Percentiles rank a stretch among this genome's conserved stretches.
Evolutionary conservation across 1,140 invertebrate genomes (phyloP).

Genomic region (Zaprionus vittiger): DNA sequence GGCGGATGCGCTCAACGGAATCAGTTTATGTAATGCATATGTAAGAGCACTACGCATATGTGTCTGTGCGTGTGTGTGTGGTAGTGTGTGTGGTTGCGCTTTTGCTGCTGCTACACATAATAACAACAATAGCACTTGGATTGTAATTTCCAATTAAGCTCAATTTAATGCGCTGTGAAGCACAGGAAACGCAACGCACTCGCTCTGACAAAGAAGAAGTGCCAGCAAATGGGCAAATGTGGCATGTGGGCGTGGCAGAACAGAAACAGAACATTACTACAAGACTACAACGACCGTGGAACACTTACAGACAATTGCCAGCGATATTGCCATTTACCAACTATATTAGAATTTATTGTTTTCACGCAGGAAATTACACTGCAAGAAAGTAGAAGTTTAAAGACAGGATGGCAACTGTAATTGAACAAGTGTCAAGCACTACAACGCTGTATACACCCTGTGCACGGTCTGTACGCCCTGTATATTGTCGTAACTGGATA

Average conservation of each 20-base stretch:
- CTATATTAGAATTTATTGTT: slow-evolving; percentile 45
- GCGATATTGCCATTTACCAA: slow-evolving; percentile 33
- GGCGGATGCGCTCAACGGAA: slow-evolving; percentile 54
- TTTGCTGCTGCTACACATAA: slow-evolving; percentile 19
- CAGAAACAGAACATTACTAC: not conserved
- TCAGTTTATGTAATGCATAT: slow-evolving; percentile 79
- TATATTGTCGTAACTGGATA: accelerated
- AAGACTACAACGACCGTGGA: not conserved
- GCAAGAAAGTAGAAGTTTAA: slow-evolving; percentile 4
- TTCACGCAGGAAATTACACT: slow-evolving; percentile 35
- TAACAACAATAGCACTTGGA: slow-evolving; percentile 59
- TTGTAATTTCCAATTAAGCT: slow-evolving; percentile 80
- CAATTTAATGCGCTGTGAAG: slow-evolving; percentile 62
- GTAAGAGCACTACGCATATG: slow-evolving; percentile 50
- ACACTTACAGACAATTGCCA: slow-evolving; percentile 12
- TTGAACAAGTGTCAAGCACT: too few species aligned
- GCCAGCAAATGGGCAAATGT: not conserved
- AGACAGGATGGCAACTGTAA: not conserved
- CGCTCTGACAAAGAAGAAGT: not conserved
- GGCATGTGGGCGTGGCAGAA: not conserved
- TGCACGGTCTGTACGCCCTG: too few species aligned
- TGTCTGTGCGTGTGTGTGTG: not conserved
- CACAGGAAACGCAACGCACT: slow-evolving; percentile 1
- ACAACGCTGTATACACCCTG: too few species aligned
- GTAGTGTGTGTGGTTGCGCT: slow-evolving; percentile 12